phyloP scores from a whole-genome alignment of 2,888 invertebrate genomes.

The Colostygia pectinataria region DNA sequence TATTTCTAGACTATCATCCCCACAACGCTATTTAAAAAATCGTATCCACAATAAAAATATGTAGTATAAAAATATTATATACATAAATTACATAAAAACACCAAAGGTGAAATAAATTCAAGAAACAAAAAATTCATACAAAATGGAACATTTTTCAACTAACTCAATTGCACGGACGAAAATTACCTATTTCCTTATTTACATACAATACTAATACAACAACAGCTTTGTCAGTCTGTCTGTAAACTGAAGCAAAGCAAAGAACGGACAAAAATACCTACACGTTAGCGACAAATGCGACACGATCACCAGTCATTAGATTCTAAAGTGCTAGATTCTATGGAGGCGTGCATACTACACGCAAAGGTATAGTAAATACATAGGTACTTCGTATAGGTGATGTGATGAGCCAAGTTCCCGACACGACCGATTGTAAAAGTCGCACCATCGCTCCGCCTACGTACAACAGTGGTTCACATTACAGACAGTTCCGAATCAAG shows the following conservation, averaged over 20 bases:
- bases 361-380: too few relatives aligned
- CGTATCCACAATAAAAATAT: constrained; percentile 11
- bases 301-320: too few relatives aligned
- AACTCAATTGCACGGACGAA: constrained; percentile 22
- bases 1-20: constrained; percentile 3
- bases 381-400: too few relatives aligned
- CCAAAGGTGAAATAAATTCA: constrained; percentile 22
- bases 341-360: too few relatives aligned
- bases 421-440: too few relatives aligned
- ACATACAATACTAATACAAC: constrained; percentile 34
- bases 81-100: constrained; percentile 22
- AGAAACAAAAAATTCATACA: constrained; percentile 31
- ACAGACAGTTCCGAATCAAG: constrained; percentile 25
- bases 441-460: too few relatives aligned
- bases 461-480: constrained; percentile 2
- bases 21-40: constrained; percentile 25
- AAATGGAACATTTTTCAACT: constrained; percentile 21
- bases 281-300: too few relatives aligned
- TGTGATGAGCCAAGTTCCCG: too few relatives aligned
- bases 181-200: constrained; percentile 32
- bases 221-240: constrained; percentile 16
- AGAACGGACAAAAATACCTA: too few relatives aligned
- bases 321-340: too few relatives aligned
- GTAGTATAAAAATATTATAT: constrained; percentile 24
- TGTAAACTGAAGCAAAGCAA: constrained; percentile 5